Evolutionary conservation across 1,140 invertebrate species (phyloP), one percentile per base, ranked within the genome.

Genomic region (Heliconius hermathena): DNA sequence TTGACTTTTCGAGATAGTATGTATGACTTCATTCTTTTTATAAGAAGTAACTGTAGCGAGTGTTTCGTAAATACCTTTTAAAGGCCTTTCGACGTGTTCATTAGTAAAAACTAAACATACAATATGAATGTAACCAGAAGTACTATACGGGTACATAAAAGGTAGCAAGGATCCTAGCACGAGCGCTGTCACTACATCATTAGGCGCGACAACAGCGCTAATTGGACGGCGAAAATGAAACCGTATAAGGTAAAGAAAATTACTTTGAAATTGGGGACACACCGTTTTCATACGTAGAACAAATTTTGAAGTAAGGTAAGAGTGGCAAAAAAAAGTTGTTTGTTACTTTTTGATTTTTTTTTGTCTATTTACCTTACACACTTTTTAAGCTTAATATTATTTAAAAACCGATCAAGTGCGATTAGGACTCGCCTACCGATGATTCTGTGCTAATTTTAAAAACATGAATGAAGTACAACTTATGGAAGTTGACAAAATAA

Each of bases 141-240:
- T 46, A 46, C 41, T 41, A 38, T 38, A 38, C n/a, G n/a, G n/a
- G 8, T 6, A 33, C 33, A 33, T 33, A 46, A 46, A 46, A 46
- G 8, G 54, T 60, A n/a, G 8, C 57, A 22, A 60, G 57, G 2
- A 22, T 60, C 9, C 57, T 3, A 60, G 57, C 9, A 22, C 20
- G 57, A 60, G 22, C n/a, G 57, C 20, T 60, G 57, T 60, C 57
- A 60, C 57, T 60, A 22, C 57, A 60, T 60, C 57, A 60, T 60
- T 60, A 60, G 57, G n/a, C 57, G 2, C 22, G n/a, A 60, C 0
- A 60, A 60, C 1, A n/a, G n/a, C 57, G 57, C 57, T 60, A 60
- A 60, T 60, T 60, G 57, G 57, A 60, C 57, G 9, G 22, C 2
- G n/a, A 11, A 60, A 60, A 22, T 22, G n/a, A 60, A 60, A 26